Conservation (phyloP, 2,888 invertebrate species). For the Sympetrum striolatum region DNA sequence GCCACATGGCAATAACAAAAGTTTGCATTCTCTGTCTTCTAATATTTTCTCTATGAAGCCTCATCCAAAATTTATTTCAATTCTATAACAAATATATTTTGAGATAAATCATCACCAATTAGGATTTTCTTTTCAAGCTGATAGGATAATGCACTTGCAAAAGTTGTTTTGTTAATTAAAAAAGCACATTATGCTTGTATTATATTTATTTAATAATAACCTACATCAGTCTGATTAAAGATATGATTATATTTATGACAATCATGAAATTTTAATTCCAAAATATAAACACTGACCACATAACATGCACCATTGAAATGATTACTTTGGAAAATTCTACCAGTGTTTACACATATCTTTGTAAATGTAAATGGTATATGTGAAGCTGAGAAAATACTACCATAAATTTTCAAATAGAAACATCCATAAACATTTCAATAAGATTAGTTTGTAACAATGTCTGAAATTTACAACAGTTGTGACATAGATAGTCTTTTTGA, state of each 20-base stretch:
- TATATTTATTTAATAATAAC: neutral
- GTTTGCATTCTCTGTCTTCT: too few relatives aligned
- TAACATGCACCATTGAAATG: neutral
- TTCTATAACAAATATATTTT: too few relatives aligned
- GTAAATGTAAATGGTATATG: neutral
- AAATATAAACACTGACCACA: conserved; percentile 5
- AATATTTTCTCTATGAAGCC: too few relatives aligned
- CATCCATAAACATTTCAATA: neutral
- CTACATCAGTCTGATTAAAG: conserved; percentile 16
- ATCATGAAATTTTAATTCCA: neutral
- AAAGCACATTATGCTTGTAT: neutral
- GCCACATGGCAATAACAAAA: too few relatives aligned
- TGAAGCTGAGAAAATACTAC: neutral
- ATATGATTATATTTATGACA: neutral
- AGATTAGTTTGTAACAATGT: neutral
- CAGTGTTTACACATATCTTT: neutral
- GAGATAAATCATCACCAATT: too few relatives aligned
- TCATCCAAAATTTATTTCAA: too few relatives aligned
- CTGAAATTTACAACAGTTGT: neutral
- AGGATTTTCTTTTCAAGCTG: too few relatives aligned
- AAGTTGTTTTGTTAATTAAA: neutral
- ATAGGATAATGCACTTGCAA: too few relatives aligned
- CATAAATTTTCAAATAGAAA: neutral
- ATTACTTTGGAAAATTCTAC: neutral
- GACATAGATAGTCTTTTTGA: neutral